Percentiles rank a stretch among this genome's conserved stretches.
Evolutionary conservation across 30 jellyfish, hydroid and myxozoan genomes (phyloP).

Genomic region (Hydractinia symbiolongicarpus): DNA sequence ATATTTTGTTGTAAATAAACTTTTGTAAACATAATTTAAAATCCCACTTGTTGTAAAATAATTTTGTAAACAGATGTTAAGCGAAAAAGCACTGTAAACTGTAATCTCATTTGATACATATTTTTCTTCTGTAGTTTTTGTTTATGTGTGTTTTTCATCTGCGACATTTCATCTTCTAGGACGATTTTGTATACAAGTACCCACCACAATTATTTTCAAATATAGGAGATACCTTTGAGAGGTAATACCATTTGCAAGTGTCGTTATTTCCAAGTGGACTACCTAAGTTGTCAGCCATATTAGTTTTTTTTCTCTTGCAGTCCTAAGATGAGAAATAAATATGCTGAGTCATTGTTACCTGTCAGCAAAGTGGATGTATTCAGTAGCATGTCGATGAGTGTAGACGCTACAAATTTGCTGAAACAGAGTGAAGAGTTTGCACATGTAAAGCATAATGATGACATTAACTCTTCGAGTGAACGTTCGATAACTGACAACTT

Average conservation of each 20-base stretch:
- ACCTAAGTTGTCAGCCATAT: too few species aligned
- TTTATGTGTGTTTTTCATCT: background rate
- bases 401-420: conserved; percentile 15
- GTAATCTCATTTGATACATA: too few species aligned
- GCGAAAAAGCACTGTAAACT: too few species aligned
- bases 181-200: conserved; percentile 61
- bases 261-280: too few species aligned
- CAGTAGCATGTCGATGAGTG: conserved; percentile 25
- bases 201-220: conserved; percentile 57
- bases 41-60: too few species aligned
- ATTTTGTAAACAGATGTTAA: too few species aligned
- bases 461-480: background rate
- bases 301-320: background rate
- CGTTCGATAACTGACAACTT: background rate
- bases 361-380: conserved; percentile 13
- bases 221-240: background rate
- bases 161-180: conserved; percentile 29
- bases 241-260: too few species aligned
- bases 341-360: background rate
- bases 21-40: too few species aligned
- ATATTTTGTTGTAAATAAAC: too few species aligned
- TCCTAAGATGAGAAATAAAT: background rate
- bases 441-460: conserved; percentile 7
- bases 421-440: background rate
- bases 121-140: background rate